Evolutionary conservation across 2,113 vertebrate genomes (phyloP).

Genomic region (Sinocyclocheilus grahami): DNA sequence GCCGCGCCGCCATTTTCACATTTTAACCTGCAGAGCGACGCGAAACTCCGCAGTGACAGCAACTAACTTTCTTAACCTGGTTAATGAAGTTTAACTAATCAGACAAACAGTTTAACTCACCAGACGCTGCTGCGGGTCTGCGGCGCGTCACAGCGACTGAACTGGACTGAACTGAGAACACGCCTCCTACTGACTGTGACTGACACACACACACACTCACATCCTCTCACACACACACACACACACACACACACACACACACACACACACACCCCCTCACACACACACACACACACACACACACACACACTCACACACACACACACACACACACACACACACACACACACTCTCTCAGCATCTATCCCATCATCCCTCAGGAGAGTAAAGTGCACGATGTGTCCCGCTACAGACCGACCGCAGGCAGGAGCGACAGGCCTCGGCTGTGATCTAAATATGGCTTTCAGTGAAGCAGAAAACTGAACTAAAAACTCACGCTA

Average conservation of each 20-base stretch:
- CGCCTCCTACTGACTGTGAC: neutral
- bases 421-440: neutral
- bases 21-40: neutral
- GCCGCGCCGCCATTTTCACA: neutral
- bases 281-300: too few relatives aligned
- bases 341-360: neutral
- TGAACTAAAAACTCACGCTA: neutral
- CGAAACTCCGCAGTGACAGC: neutral
- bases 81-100: neutral
- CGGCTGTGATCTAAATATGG: neutral
- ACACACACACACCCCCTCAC: too few relatives aligned
- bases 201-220: neutral
- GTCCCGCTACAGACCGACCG: slow-evolving; percentile 19
- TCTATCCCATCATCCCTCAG: slow-evolving; percentile 51
- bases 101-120: slow-evolving; percentile 9
- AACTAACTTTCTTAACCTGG: neutral
- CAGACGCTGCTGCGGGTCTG: neutral
- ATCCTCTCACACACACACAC: too few relatives aligned
- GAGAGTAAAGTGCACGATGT: slow-evolving; percentile 72
- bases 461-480: neutral
- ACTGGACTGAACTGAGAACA: neutral
- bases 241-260: too few relatives aligned
- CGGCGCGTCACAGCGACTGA: neutral
- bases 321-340: too few relatives aligned
- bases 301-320: too few relatives aligned